Percentiles rank a stretch among this genome's conserved stretches.
Conservation (phyloP, 92 coral and sea anemone genomes). For the Zoanthus sociatus region DNA sequence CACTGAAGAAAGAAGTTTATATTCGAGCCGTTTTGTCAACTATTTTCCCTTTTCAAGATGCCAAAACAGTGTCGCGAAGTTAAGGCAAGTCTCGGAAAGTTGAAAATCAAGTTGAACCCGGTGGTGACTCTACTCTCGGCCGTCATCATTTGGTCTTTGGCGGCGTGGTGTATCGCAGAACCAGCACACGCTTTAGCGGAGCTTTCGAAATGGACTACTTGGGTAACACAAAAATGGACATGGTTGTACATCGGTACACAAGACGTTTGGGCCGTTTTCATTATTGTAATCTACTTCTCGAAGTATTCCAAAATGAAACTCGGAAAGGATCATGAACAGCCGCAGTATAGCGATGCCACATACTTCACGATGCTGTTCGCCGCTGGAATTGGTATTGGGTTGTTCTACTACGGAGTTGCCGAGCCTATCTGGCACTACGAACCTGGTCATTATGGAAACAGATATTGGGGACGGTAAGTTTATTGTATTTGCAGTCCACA, state of each 20-base stretch:
- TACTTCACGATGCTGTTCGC: constrained; percentile 65
- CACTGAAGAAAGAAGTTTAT: neutral
- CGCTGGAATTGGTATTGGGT: constrained; percentile 59
- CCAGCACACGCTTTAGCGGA: constrained; percentile 16
- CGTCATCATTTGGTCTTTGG: constrained; percentile 49
- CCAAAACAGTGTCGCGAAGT: constrained; percentile 48
- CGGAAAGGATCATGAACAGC: constrained; percentile 55
- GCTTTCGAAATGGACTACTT: constrained; percentile 38
- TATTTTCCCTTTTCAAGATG: neutral
- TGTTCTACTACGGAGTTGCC: constrained; percentile 63
- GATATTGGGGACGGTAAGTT: constrained; percentile 60
- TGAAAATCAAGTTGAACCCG: constrained; percentile 56
- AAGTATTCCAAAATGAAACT: constrained; percentile 63
- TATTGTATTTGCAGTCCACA: neutral
- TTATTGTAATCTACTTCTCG: constrained; percentile 49
- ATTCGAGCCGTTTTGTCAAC: neutral
- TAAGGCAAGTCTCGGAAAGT: constrained; percentile 35
- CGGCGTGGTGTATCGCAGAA: constrained; percentile 42
- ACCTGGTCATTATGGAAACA: constrained; percentile 50
- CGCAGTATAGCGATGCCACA: constrained; percentile 55
- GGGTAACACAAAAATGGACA: constrained; percentile 60
- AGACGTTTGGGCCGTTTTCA: constrained; percentile 56
- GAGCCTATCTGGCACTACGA: constrained; percentile 54
- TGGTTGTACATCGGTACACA: constrained; percentile 62
- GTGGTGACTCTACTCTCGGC: constrained; percentile 56